These are phyloP conservation scores for Melanocharis versteri DNA, from an alignment of 2,113 vertebrate species.

Conservation along the genomic window DNA sequence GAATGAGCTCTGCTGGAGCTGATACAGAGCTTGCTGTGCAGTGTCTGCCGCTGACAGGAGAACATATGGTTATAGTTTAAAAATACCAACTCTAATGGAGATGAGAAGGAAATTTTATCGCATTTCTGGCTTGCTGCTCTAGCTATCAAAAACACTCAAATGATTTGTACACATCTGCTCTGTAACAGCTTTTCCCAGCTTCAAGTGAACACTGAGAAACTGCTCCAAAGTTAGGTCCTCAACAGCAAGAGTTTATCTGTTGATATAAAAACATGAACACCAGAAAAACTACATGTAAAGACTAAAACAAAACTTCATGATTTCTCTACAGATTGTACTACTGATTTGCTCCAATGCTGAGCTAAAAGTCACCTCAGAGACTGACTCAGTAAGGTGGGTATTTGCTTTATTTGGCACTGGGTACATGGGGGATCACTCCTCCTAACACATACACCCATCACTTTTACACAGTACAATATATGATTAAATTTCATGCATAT, in stretches of 20 bases:
- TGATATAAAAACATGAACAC: background rate
- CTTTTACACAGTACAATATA: no score
- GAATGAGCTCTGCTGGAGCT: background rate
- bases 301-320: background rate
- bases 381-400: no score
- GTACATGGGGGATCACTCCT: no score
- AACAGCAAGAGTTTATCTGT: background rate
- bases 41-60: background rate
- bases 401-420: no score
- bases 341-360: no score
- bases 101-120: background rate
- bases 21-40: background rate
- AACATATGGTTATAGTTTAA: slow-evolving; percentile 39
- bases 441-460: no score
- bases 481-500: no score
- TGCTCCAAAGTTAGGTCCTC: background rate
- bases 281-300: background rate
- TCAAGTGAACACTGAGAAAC: background rate
- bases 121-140: background rate
- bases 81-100: background rate
- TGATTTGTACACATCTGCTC: background rate
- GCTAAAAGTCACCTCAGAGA: no score
- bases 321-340: background rate
- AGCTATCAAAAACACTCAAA: background rate
- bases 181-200: background rate